Evolutionary conservation across 2,888 invertebrate species (phyloP), one percentile per base, ranked within the genome.

Genomic region (Dolichopus griseipennis): DNA sequence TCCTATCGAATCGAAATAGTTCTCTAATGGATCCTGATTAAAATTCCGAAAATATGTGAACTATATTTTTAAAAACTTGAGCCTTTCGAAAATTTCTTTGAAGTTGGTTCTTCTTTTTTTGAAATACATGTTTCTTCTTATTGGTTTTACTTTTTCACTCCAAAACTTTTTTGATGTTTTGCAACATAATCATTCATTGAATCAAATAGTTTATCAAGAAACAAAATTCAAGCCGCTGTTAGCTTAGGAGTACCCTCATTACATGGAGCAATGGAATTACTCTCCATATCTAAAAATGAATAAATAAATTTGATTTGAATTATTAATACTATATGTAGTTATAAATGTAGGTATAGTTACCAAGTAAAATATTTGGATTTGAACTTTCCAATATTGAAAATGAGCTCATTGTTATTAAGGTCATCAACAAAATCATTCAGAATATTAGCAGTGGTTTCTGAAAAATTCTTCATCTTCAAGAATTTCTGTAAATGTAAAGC

Each of bases 191-290:
- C 63, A 63, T 27, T 63, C 63, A 63, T 63, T 15, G 63, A 63
- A 12, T 63, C 63, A 27, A 63, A 63, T 27, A 63, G 22, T 18
- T 27, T 63, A n/a, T n/a, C n/a, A n/a, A 63, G 22, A 63, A 63
- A 33, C 18, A 27, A 27, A 27, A 63, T 63, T 5, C 63, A 5
- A 27, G 15, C 5, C 18, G 63, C 22, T 63, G 63, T 63, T 20
- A 27, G 15, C 33, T 21, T 63, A 27, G 63, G 27, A 63, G 20
- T 22, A 27, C 27, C 63, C 27, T 33, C 22, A 5, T 27, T 7
- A 63, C 63, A 63, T 27, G n/a, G n/a, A n/a, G n/a, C n/a, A n/a
- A n/a, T n/a, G n/a, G n/a, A 22, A 63, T 63, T 63, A 15, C 63
- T 33, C 6, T 63, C 27, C 12, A 20, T n/a, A 62, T 62, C 62